phyloP scores from a whole-genome alignment of 2,113 vertebrate species.

The Neogale vison region DNA sequence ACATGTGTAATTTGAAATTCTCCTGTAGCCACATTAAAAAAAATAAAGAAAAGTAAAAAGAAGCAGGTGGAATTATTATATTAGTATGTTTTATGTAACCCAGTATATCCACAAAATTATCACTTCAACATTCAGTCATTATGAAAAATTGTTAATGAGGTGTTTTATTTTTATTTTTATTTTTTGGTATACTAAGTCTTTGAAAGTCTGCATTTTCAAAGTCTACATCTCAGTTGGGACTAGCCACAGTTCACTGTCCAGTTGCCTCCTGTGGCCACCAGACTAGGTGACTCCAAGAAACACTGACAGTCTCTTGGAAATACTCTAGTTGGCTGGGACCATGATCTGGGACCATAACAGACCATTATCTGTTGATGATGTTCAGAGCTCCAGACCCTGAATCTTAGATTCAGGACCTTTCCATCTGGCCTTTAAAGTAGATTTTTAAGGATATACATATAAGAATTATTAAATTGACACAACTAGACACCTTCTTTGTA shows the following conservation, averaged over 20 bases:
- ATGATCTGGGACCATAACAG: too few relatives aligned
- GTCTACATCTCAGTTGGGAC: neutral
- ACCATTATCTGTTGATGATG: neutral
- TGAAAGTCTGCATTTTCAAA: neutral
- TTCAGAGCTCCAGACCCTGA: neutral
- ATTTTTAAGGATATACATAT: neutral
- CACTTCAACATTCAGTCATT: neutral
- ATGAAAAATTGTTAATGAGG: neutral
- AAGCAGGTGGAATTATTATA: neutral
- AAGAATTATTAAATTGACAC: neutral
- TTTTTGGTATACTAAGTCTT: neutral
- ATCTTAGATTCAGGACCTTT: neutral
- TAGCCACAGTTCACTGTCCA: neutral
- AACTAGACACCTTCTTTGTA: neutral
- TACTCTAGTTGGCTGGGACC: neutral
- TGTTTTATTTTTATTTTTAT: neutral
- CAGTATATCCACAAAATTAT: neutral
- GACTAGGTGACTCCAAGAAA: neutral
- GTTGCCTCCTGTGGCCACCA: neutral
- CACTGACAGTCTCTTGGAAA: neutral
- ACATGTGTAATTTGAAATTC: neutral
- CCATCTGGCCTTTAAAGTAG: neutral
- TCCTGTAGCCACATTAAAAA: neutral
- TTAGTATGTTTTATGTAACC: neutral
- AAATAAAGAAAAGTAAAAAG: neutral